phyloP scores from a whole-genome alignment of 23 tunicate genomes.

The Aplidium turbinatum region DNA sequence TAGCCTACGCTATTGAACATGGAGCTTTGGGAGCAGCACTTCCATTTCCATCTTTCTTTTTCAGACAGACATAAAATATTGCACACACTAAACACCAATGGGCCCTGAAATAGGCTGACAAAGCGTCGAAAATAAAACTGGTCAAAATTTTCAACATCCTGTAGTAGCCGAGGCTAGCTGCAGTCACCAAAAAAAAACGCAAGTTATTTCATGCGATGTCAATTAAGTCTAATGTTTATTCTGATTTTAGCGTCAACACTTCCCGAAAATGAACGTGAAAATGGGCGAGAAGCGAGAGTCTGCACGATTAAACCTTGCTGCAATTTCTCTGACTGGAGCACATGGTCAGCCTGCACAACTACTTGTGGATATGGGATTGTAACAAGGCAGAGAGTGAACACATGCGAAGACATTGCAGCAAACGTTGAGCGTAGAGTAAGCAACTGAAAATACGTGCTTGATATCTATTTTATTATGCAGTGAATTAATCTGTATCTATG shows the following conservation, averaged over 20 bases:
- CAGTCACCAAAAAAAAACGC: not conserved
- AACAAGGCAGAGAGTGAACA: slow-evolving; percentile 16
- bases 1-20: no score
- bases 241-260: not conserved
- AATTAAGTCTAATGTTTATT: not conserved
- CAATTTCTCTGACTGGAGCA: slow-evolving; percentile 47
- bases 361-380: slow-evolving; percentile 63
- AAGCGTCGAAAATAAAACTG: no score
- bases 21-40: no score
- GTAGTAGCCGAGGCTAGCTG: no score
- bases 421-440: slow-evolving; percentile 16
- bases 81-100: no score
- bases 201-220: not conserved
- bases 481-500: no score
- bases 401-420: slow-evolving; percentile 24
- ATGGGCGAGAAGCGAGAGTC: not conserved
- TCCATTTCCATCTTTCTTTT: no score
- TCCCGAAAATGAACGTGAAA: not conserved
- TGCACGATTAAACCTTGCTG: slow-evolving; percentile 77
- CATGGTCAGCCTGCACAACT: slow-evolving; percentile 73
- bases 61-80: no score
- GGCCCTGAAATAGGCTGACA: no score
- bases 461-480: no score
- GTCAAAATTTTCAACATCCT: no score
- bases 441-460: no score